Conservation (phyloP, 1,140 invertebrate genomes). For the Brachionus sp. region DNA sequence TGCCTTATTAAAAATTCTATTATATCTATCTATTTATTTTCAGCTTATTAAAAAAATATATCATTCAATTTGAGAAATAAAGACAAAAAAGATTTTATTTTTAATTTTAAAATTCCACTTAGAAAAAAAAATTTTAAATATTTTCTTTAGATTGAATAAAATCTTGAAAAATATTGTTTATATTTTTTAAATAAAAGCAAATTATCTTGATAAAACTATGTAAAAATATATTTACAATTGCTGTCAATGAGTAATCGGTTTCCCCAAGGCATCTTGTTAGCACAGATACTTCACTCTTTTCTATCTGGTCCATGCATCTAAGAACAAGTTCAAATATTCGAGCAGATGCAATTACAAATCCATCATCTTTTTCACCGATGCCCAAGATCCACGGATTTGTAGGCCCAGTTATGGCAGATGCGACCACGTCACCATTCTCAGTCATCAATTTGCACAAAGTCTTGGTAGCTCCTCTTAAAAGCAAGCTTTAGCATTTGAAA, state of each 20-base stretch:
- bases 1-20: too few species aligned
- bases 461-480: slow-evolving; percentile 4
- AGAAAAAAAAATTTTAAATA: too few species aligned
- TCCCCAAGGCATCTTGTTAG: neutral
- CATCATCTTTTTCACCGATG: slow-evolving; percentile 6
- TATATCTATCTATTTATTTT: too few species aligned
- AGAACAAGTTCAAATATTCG: neutral
- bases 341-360: neutral
- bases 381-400: slow-evolving; percentile 31
- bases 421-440: neutral
- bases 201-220: neutral
- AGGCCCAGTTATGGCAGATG: neutral
- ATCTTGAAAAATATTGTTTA: too few species aligned
- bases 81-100: too few species aligned
- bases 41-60: too few species aligned
- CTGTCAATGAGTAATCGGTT: neutral
- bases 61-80: too few species aligned
- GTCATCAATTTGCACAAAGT: neutral
- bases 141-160: too few species aligned
- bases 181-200: too few species aligned
- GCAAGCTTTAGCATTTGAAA: too few species aligned
- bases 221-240: slow-evolving; percentile 21
- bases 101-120: too few species aligned
- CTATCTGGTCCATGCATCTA: neutral
- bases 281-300: neutral